Evolutionary conservation across 2,113 vertebrate genomes (phyloP).

Genomic region (Halichoeres trimaculatus): DNA sequence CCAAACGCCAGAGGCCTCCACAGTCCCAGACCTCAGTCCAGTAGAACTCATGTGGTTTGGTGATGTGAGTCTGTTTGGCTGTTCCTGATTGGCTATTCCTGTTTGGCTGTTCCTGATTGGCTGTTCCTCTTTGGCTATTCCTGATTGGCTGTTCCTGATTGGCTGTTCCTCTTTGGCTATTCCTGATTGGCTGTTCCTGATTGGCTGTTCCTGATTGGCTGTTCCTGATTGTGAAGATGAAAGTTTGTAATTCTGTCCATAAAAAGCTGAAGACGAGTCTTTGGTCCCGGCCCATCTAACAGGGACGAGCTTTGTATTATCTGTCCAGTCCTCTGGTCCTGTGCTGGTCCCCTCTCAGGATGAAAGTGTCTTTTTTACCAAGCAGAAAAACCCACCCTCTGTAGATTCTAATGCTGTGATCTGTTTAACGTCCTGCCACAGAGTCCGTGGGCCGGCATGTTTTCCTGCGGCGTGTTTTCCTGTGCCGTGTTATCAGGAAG

Average conservation of each 20-base stretch:
- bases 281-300: slow-evolving; percentile 8
- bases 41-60: slow-evolving; percentile 8
- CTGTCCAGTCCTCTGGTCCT: slow-evolving; percentile 30
- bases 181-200: too few relatives aligned
- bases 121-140: too few relatives aligned
- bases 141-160: too few relatives aligned
- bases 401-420: slow-evolving; percentile 44
- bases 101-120: too few relatives aligned
- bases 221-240: slow-evolving; percentile 25
- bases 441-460: slow-evolving; percentile 44
- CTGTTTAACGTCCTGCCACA: slow-evolving; percentile 54
- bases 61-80: slow-evolving; percentile 25
- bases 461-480: slow-evolving; percentile 44
- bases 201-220: slow-evolving; percentile 22
- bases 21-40: too few relatives aligned
- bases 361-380: slow-evolving; percentile 51
- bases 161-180: too few relatives aligned
- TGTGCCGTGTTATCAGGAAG: slow-evolving; percentile 31
- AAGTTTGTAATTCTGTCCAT: slow-evolving; percentile 7
- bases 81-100: slow-evolving; percentile 31
- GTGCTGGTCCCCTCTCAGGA: slow-evolving; percentile 31
- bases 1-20: too few relatives aligned
- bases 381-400: slow-evolving; percentile 48
- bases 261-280: slow-evolving; percentile 7
- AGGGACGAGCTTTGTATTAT: slow-evolving; percentile 10